Evolutionary conservation across 2,113 vertebrate genomes (phyloP).

Genomic region (Caretta caretta): DNA sequence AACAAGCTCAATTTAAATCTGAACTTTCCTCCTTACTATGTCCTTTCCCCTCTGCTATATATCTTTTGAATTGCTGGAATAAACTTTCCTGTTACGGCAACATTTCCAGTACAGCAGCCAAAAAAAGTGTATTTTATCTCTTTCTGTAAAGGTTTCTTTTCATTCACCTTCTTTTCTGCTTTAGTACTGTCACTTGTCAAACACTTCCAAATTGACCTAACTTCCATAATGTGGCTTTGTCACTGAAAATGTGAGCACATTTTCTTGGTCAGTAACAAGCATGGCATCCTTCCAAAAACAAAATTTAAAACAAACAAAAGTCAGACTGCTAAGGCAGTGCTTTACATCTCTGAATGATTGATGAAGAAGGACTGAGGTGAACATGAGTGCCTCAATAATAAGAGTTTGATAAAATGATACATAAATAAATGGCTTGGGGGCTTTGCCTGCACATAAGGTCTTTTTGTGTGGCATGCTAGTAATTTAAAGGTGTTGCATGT

Average conservation of each 20-base stretch:
- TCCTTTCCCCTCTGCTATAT: not conserved
- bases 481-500: slow-evolving; percentile 45
- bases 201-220: not conserved
- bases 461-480: slow-evolving; percentile 35
- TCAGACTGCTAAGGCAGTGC: not conserved
- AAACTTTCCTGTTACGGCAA: not conserved
- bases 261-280: slow-evolving; percentile 22
- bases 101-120: not conserved
- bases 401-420: not conserved
- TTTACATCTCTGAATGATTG: slow-evolving; percentile 29
- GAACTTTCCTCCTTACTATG: fast-evolving
- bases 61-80: not conserved
- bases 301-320: slow-evolving; percentile 15
- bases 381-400: not conserved
- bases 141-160: not conserved
- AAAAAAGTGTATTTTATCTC: not conserved
- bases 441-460: not conserved
- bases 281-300: not conserved
- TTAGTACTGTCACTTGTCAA: not conserved
- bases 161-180: not conserved
- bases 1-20: not conserved
- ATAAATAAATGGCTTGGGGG: slow-evolving; percentile 20
- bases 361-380: not conserved
- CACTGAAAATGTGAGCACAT: not conserved
- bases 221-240: not conserved